These are phyloP conservation scores for Reticulitermes speratus DNA, from an alignment of 1,140 invertebrate genomes.

Conservation along the genomic window DNA sequence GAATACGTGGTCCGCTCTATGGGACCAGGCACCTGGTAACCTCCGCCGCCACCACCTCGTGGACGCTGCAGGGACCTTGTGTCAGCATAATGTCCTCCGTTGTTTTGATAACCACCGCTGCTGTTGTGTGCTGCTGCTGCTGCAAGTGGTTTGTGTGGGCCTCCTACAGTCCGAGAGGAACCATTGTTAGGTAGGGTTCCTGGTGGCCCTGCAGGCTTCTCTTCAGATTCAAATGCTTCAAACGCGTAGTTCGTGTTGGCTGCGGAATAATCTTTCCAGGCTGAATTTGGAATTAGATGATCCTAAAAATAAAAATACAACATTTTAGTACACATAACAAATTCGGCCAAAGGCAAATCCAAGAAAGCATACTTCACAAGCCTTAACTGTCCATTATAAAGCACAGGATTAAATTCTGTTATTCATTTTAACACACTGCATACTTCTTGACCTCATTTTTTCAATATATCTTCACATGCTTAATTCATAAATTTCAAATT, in stretches of 20 bases:
- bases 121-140: neutral
- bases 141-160: constrained; percentile 20
- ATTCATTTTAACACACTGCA: no score
- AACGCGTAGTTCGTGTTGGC: constrained; percentile 86
- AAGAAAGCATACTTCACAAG: no score
- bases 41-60: constrained; percentile 36
- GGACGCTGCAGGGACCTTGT: constrained; percentile 61
- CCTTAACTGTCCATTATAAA: no score
- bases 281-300: constrained; percentile 74
- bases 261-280: constrained; percentile 83
- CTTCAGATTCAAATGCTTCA: constrained; percentile 78
- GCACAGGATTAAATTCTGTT: no score
- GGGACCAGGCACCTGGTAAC: constrained; percentile 40
- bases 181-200: constrained; percentile 35
- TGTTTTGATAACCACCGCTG: constrained; percentile 5
- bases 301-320: constrained; percentile 58
- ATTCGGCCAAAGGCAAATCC: neutral
- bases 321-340: neutral
- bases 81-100: constrained; percentile 45
- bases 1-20: constrained; percentile 51
- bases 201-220: constrained; percentile 57
- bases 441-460: no score
- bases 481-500: no score
- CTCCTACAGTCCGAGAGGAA: constrained; percentile 28
- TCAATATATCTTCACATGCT: no score